Base-by-base conservation (phyloP, 2,888 invertebrate species). In the Hipparchia sbordonii region DNA sequence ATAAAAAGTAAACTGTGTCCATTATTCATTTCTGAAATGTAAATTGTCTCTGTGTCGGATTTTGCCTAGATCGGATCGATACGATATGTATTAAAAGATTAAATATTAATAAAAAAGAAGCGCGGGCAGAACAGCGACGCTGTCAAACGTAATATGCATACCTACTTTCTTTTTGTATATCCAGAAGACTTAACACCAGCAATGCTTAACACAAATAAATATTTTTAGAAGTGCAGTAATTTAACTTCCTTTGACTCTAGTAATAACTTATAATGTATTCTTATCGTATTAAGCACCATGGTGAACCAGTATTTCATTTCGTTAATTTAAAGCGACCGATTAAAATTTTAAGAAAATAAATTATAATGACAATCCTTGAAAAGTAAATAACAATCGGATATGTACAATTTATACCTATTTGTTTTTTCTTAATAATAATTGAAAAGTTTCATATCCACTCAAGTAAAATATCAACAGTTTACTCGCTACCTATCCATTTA, bases 361-460 rank as follows among this genome's bases (percentile, higher is more conserved):
- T 72, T 72, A 72, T 72, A 66, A 66, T 57, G 23, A 61, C 51
- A 33, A 61, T 72, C 66, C 72, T 72, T 75, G 72, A 75, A 72
- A 68, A 72, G 56, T 68, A 67, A 66, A 48, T 60, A n/a, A 52
- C 59, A 65, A 75, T 71, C 59, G 68, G 70, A 67, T 61, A 70
- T 62, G 48, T 54, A 66, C 9, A 57, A 57, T 54, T 54, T 54
- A 45, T 72, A 13, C 57, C 48, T 54, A 62, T 45, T 62, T 23
- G 60, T 59, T 63, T 63, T 48, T 48, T 67, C 45, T 63, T 66
- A 51, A 63, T 68, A 1, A 70, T 56, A 54, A 52, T 48, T 10
- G 7, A 65, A 65, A 51, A 65, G 6, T 9, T 12, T 7, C 33
- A 33, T 6, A 7, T 2, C 23, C 23, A 13, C 13, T 57, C 23